Percentiles rank a stretch among this genome's conserved stretches.
phyloP scores from a whole-genome alignment of 2,797 vertebrate species.

The Rhinichthys osculus region DNA sequence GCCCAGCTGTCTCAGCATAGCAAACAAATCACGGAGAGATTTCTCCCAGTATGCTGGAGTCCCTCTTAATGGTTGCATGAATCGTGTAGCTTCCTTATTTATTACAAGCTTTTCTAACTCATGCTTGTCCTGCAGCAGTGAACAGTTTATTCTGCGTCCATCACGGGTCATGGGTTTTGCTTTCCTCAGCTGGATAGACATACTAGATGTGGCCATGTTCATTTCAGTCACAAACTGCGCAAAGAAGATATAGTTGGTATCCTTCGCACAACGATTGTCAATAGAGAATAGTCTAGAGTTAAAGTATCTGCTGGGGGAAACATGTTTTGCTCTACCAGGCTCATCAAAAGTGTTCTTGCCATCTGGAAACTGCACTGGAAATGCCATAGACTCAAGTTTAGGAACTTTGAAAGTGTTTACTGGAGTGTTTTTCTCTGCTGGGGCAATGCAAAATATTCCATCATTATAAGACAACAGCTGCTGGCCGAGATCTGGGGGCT shows the following conservation, averaged over 20 bases:
- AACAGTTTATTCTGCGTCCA: constrained; percentile 41
- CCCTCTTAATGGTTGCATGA: constrained; percentile 59
- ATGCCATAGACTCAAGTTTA: not conserved
- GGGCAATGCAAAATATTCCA: constrained; percentile 27
- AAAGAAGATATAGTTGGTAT: constrained; percentile 32
- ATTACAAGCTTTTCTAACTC: constrained; percentile 43
- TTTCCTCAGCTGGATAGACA: constrained; percentile 46
- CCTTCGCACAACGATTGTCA: constrained; percentile 13
- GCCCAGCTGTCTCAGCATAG: constrained; percentile 41
- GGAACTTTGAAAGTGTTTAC: constrained; percentile 30
- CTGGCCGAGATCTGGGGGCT: constrained; percentile 7
- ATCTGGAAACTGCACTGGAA: constrained; percentile 31
- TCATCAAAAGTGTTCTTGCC: constrained; percentile 38
- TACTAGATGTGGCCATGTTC: constrained; percentile 24
- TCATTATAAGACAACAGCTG: constrained; percentile 5
- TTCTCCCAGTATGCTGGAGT: constrained; percentile 58
- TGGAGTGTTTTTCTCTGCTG: constrained; percentile 39
- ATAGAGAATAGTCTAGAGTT: constrained; percentile 38
- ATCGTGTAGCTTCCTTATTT: constrained; percentile 43
- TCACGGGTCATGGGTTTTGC: constrained; percentile 46
- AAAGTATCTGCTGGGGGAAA: constrained; percentile 49
- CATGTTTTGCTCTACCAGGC: not conserved
- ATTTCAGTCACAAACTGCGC: constrained; percentile 38
- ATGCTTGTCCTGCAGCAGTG: constrained; percentile 41
- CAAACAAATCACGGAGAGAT: constrained; percentile 23